Percentiles rank a stretch among this genome's conserved stretches.
These are phyloP conservation scores for Rallus limicola DNA, from an alignment of 2,113 vertebrate genomes.

Conservation along the genomic window DNA sequence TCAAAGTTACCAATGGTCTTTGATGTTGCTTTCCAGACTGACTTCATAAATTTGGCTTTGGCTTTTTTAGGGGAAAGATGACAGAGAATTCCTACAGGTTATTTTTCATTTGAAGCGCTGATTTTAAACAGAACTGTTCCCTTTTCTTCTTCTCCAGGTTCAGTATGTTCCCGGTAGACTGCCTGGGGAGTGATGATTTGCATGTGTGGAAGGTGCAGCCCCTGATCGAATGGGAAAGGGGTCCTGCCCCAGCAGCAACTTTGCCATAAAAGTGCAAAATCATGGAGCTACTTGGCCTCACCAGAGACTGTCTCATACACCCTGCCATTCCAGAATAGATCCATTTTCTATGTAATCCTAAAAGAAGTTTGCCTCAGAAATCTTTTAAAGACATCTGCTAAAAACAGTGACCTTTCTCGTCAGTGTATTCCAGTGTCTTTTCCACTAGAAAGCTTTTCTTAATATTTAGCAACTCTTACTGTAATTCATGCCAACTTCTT, in stretches of 20 bases:
- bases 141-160: background rate
- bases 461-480: background rate
- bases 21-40: background rate
- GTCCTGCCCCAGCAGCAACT: background rate
- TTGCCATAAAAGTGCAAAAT: background rate
- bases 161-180: background rate
- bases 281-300: background rate
- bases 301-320: background rate
- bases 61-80: background rate
- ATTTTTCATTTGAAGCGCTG: background rate
- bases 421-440: background rate
- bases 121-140: background rate
- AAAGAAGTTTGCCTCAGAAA: background rate
- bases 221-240: background rate
- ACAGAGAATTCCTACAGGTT: background rate
- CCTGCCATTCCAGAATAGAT: background rate
- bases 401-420: background rate
- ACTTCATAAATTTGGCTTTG: conserved; percentile 15
- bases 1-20: background rate
- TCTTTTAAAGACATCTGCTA: background rate
- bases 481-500: background rate
- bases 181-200: background rate
- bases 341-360: background rate
- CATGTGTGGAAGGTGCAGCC: background rate
- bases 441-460: background rate